phyloP scores from a whole-genome alignment of 2,113 vertebrate genomes.

The Caretta caretta region DNA sequence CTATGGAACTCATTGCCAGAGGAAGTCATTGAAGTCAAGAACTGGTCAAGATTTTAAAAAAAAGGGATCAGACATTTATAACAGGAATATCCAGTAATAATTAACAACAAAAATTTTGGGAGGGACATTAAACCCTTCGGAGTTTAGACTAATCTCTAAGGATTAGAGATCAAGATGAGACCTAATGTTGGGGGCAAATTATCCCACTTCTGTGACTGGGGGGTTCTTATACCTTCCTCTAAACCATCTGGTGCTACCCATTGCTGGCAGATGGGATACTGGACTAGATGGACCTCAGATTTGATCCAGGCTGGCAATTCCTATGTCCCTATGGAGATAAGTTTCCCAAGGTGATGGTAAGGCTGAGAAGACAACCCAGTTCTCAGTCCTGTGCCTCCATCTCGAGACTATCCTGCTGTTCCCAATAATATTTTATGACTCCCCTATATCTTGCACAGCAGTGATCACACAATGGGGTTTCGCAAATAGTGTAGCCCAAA shows the following conservation, averaged over 20 bases:
- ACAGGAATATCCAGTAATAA: background rate
- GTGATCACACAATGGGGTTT: background rate
- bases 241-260: background rate
- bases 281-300: background rate
- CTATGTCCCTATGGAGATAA: background rate
- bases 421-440: background rate
- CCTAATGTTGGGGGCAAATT: background rate
- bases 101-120: background rate
- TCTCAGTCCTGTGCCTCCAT: background rate
- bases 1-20: background rate
- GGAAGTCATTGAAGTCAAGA: background rate
- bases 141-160: background rate
- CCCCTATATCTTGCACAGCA: background rate
- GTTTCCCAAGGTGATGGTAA: background rate
- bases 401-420: background rate
- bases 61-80: background rate
- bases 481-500: background rate
- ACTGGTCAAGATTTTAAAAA: background rate
- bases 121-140: background rate
- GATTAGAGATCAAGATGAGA: background rate
- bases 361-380: background rate
- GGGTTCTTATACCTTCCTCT: background rate
- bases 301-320: background rate
- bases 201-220: background rate
- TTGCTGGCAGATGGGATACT: background rate